phyloP scores from a whole-genome alignment of 2,797 vertebrate species.

The Takifugu rubripes region DNA sequence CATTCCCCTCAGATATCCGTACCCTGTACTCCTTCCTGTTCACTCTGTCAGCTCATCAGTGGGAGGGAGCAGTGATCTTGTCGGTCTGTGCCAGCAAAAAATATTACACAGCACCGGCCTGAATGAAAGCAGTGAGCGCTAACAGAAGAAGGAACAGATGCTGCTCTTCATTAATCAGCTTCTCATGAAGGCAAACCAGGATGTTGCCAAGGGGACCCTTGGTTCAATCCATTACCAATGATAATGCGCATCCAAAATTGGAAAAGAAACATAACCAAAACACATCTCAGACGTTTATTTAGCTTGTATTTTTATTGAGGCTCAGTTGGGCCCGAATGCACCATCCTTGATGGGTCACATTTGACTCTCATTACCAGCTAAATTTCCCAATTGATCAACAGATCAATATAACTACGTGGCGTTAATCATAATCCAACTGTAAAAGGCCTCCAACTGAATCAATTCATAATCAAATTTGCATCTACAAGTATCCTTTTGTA shows the following conservation, averaged over 20 bases:
- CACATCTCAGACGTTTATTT: not conserved
- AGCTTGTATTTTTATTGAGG: not conserved
- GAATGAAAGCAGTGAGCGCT: conserved; percentile 52
- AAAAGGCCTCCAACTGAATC: too few relatives aligned
- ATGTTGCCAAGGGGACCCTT: conserved; percentile 27
- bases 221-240: not conserved
- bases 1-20: not conserved
- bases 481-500: too few relatives aligned
- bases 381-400: too few relatives aligned
- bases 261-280: not conserved
- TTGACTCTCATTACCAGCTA: too few relatives aligned
- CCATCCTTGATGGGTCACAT: too few relatives aligned
- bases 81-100: conserved; percentile 63
- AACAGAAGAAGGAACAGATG: conserved; percentile 49
- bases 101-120: conserved; percentile 50
- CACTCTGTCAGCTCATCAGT: conserved; percentile 47
- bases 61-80: conserved; percentile 41
- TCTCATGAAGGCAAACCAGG: conserved; percentile 44
- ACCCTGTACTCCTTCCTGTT: conserved; percentile 31
- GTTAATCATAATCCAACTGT: too few relatives aligned
- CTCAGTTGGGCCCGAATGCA: not conserved
- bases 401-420: too few relatives aligned
- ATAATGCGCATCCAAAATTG: too few relatives aligned
- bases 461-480: too few relatives aligned
- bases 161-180: too few relatives aligned